phyloP scores from a whole-genome alignment of 2,888 invertebrate genomes.

The Criorhina ranunculi region DNA sequence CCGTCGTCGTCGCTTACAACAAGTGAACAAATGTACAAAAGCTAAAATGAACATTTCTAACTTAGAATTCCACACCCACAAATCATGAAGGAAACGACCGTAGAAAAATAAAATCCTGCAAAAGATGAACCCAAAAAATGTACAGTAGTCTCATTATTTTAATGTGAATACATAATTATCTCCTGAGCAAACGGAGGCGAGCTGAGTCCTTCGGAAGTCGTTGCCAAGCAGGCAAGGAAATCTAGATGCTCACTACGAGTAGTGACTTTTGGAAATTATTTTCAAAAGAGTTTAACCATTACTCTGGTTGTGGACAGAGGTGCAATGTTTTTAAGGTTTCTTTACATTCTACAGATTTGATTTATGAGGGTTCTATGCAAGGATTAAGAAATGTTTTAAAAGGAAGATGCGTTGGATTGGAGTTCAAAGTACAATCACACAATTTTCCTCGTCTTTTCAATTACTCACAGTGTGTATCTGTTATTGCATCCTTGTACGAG shows the following conservation, averaged over 20 bases:
- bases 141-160: conserved; percentile 44
- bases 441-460: background rate
- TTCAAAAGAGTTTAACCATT: conserved; percentile 8
- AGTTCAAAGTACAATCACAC: too few relatives aligned
- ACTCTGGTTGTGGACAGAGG: conserved; percentile 8
- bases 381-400: too few relatives aligned
- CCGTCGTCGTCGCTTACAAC: background rate
- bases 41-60: conserved; percentile 35
- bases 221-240: conserved; percentile 4
- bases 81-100: conserved; percentile 44
- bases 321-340: conserved; percentile 7
- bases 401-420: too few relatives aligned
- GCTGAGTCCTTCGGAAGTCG: conserved; percentile 12
- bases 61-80: conserved; percentile 45
- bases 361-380: too few relatives aligned
- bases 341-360: background rate
- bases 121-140: conserved; percentile 44
- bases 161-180: conserved; percentile 52
- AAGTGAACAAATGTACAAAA: conserved; percentile 45
- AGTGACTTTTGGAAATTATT: conserved; percentile 22
- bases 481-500: background rate
- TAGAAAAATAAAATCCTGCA: conserved; percentile 23
- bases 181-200: conserved; percentile 3
- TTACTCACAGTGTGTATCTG: background rate
- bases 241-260: conserved; percentile 7